Conservation (phyloP, 2,888 invertebrate genomes). For the Bruchidius siliquastri region DNA sequence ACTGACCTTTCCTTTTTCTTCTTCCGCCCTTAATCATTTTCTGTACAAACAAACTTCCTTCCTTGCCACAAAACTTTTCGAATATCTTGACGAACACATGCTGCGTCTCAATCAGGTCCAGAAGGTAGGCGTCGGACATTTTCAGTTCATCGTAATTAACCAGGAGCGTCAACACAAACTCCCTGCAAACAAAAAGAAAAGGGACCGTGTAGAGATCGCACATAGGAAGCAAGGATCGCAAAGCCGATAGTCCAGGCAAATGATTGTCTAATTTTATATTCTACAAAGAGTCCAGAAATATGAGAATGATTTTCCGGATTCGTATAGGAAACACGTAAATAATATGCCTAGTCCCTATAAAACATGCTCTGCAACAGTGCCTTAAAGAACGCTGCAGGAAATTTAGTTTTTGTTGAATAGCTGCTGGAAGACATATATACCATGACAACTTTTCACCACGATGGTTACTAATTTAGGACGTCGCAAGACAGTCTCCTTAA, state of each 20-base stretch:
- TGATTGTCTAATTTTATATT: background rate
- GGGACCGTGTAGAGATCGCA: background rate
- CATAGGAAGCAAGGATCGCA: background rate
- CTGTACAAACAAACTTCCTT: slow-evolving; percentile 65
- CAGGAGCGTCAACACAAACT: slow-evolving; percentile 76
- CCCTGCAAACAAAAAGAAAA: slow-evolving; percentile 51
- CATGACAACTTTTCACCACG: too few species aligned
- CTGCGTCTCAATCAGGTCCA: slow-evolving; percentile 83
- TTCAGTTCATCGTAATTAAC: slow-evolving; percentile 78
- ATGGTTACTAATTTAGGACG: too few species aligned
- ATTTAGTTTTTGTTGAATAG: too few species aligned
- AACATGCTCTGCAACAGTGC: too few species aligned
- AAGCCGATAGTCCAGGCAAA: background rate
- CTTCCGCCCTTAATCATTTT: slow-evolving; percentile 52
- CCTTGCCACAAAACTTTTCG: slow-evolving; percentile 64
- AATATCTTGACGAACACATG: slow-evolving; percentile 90
- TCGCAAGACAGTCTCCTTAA: too few species aligned
- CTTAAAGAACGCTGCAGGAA: too few species aligned
- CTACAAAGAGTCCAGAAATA: too few species aligned
- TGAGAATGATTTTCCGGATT: too few species aligned
- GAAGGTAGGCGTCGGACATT: slow-evolving; percentile 78
- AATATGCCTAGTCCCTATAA: too few species aligned
- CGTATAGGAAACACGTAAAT: too few species aligned
- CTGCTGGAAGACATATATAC: too few species aligned
- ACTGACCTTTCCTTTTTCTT: slow-evolving; percentile 45